Evolutionary conservation across 1,140 invertebrate species (phyloP), one percentile per base, ranked within the genome.

Genomic region (Zaprionus tsacasi): DNA sequence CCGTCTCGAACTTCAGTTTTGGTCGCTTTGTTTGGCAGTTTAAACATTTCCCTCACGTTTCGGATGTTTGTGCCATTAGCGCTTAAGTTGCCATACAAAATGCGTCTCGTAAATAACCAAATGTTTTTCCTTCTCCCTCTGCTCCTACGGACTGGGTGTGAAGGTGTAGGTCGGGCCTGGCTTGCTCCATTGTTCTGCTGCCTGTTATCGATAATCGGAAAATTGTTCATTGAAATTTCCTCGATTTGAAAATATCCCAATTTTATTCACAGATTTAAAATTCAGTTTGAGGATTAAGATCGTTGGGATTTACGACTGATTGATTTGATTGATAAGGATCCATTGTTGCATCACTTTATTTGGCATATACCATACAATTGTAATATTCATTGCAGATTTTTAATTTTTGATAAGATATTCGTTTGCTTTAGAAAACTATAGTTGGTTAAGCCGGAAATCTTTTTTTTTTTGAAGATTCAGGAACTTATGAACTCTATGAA

Each of bases 61-160:
- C 85, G 85, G 85, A 89, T 88, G 85, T 88, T 88, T 88, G 83
- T 88, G 85, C 85, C 85, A 88, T 88, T 88, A 88, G 85, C 85
- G 85, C 89, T 88, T 88, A 88, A 88, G 85, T 88, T 88, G 78
- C 85, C 85, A 89, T 89, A 88, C 85, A 85, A 85, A 87, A 76
- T 78, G 85, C 81, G 83, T 80, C 76, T 77, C 79, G 82, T 87
- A 87, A 87, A 82, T 82, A 87, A 87, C 67, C 68, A 74, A 87
- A 72, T 61, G 71, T 38, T 73, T 70, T 67, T 50, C 55, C 63
- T 58, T 70, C 61, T 33, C 12, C 36, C 3, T 30, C 3, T 2
- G 1, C 27, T 3, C 27, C 27, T 30, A 0, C 25, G 25, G 4
- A 45, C 25, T 1, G 12, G 55, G 35, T 36, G 40, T 21, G 21